Evolutionary conservation across 1,140 invertebrate genomes (phyloP).

Genomic region (Homalodisca vitripennis): DNA sequence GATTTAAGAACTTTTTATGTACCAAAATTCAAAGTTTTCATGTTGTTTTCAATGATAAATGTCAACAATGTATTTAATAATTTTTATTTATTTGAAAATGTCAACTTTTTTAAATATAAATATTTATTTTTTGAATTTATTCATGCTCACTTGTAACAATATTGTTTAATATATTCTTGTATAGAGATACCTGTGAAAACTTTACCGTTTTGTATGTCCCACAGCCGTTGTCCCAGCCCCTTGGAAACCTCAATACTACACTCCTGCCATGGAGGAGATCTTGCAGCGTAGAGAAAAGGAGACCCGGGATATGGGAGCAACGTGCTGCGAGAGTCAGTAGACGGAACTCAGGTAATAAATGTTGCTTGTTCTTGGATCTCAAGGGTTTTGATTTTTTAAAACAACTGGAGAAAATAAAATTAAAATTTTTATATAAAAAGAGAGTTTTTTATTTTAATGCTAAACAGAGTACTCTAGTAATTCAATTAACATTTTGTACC

Average conservation of each 20-base stretch:
- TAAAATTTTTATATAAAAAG: no score
- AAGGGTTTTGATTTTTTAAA: no score
- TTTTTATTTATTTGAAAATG: neutral
- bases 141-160: neutral
- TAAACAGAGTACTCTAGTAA: no score
- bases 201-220: neutral
- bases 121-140: neutral
- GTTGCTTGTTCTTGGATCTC: no score
- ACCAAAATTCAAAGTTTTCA: neutral
- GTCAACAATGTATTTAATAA: neutral
- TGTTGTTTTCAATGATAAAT: neutral
- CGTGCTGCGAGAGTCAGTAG: neutral
- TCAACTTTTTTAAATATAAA: neutral
- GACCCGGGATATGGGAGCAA: neutral
- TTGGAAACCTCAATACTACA: slow-evolving; percentile 40
- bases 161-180: neutral
- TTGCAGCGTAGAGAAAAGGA: slow-evolving; percentile 15
- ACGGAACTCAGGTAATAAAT: neutral
- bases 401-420: no score
- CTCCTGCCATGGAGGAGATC: slow-evolving; percentile 50
- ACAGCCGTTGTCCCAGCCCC: slow-evolving; percentile 31
- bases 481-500: no score
- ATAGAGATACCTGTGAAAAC: neutral
- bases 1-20: neutral
- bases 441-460: no score